These are phyloP conservation scores for Drosophila kepulauana DNA, from an alignment of 1,140 invertebrate species.

Conservation along the genomic window DNA sequence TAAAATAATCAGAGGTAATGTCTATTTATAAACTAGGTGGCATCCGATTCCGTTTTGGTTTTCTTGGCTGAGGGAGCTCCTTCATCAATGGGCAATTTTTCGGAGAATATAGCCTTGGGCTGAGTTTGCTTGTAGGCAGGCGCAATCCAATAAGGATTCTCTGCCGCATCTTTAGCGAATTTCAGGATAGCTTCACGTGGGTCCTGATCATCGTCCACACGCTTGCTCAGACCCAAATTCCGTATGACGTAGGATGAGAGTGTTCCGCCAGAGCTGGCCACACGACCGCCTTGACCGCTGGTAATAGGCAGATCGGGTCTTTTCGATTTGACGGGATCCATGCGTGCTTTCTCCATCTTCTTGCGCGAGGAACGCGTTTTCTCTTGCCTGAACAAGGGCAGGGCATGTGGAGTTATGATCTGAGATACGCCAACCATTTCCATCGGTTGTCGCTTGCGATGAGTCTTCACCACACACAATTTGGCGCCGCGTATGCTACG, in stretches of 20 bases:
- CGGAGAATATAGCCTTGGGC: slow-evolving; percentile 90
- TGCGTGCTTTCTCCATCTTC: slow-evolving; percentile 95
- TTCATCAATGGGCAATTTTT: slow-evolving; percentile 54
- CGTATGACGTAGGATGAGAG: slow-evolving; percentile 98
- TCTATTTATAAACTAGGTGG: slow-evolving; percentile 34
- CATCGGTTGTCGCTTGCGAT: slow-evolving; percentile 91
- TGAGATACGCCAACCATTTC: slow-evolving; percentile 96
- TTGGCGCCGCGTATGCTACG: slow-evolving; percentile 95
- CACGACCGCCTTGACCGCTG: slow-evolving; percentile 93
- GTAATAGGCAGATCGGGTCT: slow-evolving; percentile 99
- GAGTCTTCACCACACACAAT: slow-evolving; percentile 93
- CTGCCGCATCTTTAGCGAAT: slow-evolving; percentile 97
- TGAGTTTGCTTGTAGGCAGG: slow-evolving; percentile 96
- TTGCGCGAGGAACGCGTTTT: slow-evolving; percentile 95
- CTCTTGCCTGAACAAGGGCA: slow-evolving; percentile 98
- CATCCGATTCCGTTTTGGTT: slow-evolving; percentile 50
- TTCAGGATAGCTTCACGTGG: slow-evolving; percentile 98
- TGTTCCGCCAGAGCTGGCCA: slow-evolving; percentile 97
- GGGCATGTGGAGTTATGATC: slow-evolving; percentile 98
- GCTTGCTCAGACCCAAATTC: slow-evolving; percentile 96
- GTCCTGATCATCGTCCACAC: slow-evolving; percentile 98
- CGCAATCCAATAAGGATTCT: slow-evolving; percentile 98
- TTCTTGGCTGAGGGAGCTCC: slow-evolving; percentile 57
- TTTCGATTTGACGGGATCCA: slow-evolving; percentile 96
- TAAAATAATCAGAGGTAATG: neutral